phyloP scores from a whole-genome alignment of 2,888 invertebrate genomes.

The Acanthococcus lagerstroemiae region DNA sequence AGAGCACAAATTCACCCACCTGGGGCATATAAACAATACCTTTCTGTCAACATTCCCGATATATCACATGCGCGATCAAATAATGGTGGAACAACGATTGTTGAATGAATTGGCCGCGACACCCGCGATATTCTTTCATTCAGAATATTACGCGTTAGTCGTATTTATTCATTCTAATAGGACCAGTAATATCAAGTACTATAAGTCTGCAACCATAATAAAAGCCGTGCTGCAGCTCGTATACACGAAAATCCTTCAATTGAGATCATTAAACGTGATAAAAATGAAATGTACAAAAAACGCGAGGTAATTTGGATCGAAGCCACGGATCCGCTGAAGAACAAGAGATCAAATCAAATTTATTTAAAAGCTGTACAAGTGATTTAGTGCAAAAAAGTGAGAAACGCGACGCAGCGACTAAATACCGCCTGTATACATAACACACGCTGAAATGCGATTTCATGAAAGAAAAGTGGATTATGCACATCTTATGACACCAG shows the following conservation, averaged over 20 bases:
- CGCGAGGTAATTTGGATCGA: not conserved
- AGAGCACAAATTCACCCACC: too few species aligned
- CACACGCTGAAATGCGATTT: slow-evolving; percentile 10
- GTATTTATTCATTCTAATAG: too few species aligned
- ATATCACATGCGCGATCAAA: too few species aligned
- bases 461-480: slow-evolving; percentile 20
- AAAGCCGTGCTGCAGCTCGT: not conserved
- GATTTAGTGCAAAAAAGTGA: slow-evolving; percentile 1
- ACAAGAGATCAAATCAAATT: slow-evolving; percentile 18
- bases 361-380: slow-evolving; percentile 6
- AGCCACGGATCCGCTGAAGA: not conserved
- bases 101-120: too few species aligned
- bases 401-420: not conserved
- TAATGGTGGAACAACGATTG: too few species aligned
- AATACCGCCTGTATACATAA: slow-evolving; percentile 1
- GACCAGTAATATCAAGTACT: too few species aligned
- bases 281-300: not conserved
- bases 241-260: not conserved
- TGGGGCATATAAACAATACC: too few species aligned
- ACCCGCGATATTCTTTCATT: too few species aligned
- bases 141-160: too few species aligned
- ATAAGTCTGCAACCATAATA: too few species aligned
- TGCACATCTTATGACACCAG: too few species aligned
- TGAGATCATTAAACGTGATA: slow-evolving; percentile 11
- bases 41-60: too few species aligned